These are phyloP conservation scores for Ceratothoa steindachneri DNA, from an alignment of 2,888 invertebrate species.

Conservation along the genomic window DNA sequence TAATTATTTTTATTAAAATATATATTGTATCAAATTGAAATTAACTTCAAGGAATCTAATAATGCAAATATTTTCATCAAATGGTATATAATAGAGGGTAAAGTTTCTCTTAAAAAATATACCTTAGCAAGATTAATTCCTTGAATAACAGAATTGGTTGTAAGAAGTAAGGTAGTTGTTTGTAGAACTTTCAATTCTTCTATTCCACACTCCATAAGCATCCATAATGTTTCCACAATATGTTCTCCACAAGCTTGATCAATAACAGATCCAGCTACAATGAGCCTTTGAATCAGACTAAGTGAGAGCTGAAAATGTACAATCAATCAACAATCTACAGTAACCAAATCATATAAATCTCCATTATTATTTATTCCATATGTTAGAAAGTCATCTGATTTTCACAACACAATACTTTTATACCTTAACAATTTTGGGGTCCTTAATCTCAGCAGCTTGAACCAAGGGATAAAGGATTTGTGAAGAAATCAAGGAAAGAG, in stretches of 20 bases:
- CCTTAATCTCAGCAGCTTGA: slow-evolving; percentile 95
- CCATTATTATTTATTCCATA: too few species aligned
- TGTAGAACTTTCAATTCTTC: slow-evolving; percentile 95
- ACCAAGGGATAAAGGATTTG: slow-evolving; percentile 94
- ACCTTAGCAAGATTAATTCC: slow-evolving; percentile 92
- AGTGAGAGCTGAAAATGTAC: slow-evolving; percentile 69
- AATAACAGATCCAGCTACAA: slow-evolving; percentile 71
- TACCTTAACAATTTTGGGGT: slow-evolving; percentile 91
- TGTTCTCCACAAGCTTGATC: slow-evolving; percentile 88
- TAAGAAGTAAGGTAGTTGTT: slow-evolving; percentile 87
- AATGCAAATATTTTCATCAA: too few species aligned
- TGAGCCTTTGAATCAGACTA: slow-evolving; percentile 87
- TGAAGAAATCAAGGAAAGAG: slow-evolving; percentile 76
- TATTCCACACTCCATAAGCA: slow-evolving; percentile 86
- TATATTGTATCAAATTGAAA: too few species aligned
- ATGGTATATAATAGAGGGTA: background rate
- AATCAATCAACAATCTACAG: too few species aligned
- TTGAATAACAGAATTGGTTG: slow-evolving; percentile 90
- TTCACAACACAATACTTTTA: too few species aligned
- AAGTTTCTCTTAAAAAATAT: slow-evolving; percentile 50
- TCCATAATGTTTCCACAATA: slow-evolving; percentile 88
- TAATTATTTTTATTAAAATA: too few species aligned
- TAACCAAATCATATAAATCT: too few species aligned
- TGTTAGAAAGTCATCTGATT: too few species aligned
- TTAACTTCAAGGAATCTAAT: too few species aligned